phyloP scores from a whole-genome alignment of 2,113 vertebrate genomes.

The Nannobrachium achirus region DNA sequence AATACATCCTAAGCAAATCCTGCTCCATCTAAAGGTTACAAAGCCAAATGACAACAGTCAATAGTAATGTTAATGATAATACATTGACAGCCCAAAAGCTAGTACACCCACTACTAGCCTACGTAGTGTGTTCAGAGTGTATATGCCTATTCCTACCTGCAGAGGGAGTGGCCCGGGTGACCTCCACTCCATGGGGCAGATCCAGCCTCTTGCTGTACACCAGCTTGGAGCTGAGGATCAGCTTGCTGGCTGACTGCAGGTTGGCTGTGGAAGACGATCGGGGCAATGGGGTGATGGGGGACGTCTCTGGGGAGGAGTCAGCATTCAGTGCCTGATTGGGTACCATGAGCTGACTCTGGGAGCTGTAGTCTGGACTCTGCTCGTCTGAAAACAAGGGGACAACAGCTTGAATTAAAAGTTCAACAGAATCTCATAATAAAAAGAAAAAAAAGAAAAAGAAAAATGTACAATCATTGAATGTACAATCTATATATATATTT shows the following conservation, averaged over 20 bases:
- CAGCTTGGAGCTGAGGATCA: slow-evolving; percentile 93
- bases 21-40: no score
- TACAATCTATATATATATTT: no score
- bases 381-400: slow-evolving; percentile 59
- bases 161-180: slow-evolving; percentile 94
- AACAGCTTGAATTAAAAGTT: neutral
- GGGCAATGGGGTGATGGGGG: slow-evolving; percentile 86
- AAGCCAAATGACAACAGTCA: no score
- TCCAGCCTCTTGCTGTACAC: slow-evolving; percentile 92
- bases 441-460: neutral
- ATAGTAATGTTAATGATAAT: no score
- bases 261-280: slow-evolving; percentile 95
- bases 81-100: no score
- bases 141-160: slow-evolving; percentile 82
- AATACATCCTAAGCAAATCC: no score
- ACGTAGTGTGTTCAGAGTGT: slow-evolving; percentile 40
- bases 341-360: slow-evolving; percentile 85
- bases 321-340: slow-evolving; percentile 81
- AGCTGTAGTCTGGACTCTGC: slow-evolving; percentile 64
- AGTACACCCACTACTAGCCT: no score
- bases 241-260: slow-evolving; percentile 96
- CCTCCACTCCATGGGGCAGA: slow-evolving; percentile 91
- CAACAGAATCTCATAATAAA: neutral
- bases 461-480: no score
- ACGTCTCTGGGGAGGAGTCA: slow-evolving; percentile 89